Evolutionary conservation across 1,140 invertebrate species (phyloP), one percentile per base, ranked within the genome.

Genomic region (Propsilocerus akamusi): DNA sequence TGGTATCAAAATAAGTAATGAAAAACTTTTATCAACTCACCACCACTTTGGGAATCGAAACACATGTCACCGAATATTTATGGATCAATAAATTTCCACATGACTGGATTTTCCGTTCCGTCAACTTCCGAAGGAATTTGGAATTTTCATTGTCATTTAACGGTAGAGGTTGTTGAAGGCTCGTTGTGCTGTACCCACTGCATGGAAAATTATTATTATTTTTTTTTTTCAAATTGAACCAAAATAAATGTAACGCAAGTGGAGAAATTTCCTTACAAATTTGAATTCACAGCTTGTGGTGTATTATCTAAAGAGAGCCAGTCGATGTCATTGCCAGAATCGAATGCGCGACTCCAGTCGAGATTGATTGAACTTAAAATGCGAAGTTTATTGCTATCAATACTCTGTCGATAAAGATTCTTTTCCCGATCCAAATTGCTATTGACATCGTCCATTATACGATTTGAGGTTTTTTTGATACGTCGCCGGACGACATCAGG

Each of bases 371-470:
- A 54, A 51, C 63, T 65, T 17, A 65, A 28, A 5, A 59, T 32
- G 20, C 62, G 56, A 7, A 65, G 49, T 5, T 60, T 65, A n/a
- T 60, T 56, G 5, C 59, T 62, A 32, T 64, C 61, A 30, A 65
- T 51, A 26, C 63, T 65, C 30, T 63, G 58, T 4, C 63, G 55
- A 47, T 61, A 64, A 2, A 65, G 56, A 34, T 65, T 65, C 17
- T 60, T 58, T n/a, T 51, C 51, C 23, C 53, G 54, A 46, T 65
- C 63, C 23, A 63, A 48, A 47, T 65, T 64, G 46, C 60, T 41
- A 41, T 17, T 41, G 34, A 41, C 17, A 17, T 41, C 34, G 22
- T 20, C 34, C n/a, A 41, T 20, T n/a, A n/a, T n/a, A n/a, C n/a
- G n/a, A 41, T 20, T 41, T 8, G 34, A 41, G 12, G 22, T 20